A percentile compares a stretch with the other conserved stretches of the same genome.
Conservation (phyloP, 2,888 invertebrate genomes). For the Sinelater perroti region DNA sequence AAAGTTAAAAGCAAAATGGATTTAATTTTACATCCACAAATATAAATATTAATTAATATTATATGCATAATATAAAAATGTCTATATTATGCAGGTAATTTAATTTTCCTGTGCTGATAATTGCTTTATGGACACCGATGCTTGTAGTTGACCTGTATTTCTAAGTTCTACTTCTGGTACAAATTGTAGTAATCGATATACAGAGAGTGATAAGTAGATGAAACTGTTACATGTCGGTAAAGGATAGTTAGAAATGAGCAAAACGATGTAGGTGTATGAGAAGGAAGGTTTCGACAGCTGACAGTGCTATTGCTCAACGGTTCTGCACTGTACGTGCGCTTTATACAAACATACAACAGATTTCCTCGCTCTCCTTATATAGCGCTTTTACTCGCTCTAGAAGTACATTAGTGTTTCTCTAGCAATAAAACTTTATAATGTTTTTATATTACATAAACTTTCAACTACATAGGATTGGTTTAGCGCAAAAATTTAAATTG, state of each 20-base stretch:
- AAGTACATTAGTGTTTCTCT: no score
- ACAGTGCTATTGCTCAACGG: constrained; percentile 29
- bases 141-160: constrained; percentile 12
- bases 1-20: no score
- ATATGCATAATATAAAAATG: no score
- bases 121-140: constrained; percentile 1
- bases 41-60: no score
- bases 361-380: constrained; percentile 22
- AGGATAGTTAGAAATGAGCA: constrained; percentile 52
- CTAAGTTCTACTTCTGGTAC: constrained; percentile 39
- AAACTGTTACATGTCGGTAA: constrained; percentile 50
- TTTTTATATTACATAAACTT: no score
- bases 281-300: constrained; percentile 45
- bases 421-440: no score
- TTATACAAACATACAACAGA: constrained; percentile 21
- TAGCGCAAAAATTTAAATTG: no score
- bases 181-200: constrained; percentile 54
- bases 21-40: no score
- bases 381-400: no score
- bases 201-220: constrained; percentile 52
- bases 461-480: no score
- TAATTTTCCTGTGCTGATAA: no score
- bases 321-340: constrained; percentile 19
- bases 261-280: constrained; percentile 52
- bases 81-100: no score